Evolutionary conservation across 64 coral and sea anemone species (phyloP), one percentile per base, ranked within the genome.

Genomic region (Porites australiensis): DNA sequence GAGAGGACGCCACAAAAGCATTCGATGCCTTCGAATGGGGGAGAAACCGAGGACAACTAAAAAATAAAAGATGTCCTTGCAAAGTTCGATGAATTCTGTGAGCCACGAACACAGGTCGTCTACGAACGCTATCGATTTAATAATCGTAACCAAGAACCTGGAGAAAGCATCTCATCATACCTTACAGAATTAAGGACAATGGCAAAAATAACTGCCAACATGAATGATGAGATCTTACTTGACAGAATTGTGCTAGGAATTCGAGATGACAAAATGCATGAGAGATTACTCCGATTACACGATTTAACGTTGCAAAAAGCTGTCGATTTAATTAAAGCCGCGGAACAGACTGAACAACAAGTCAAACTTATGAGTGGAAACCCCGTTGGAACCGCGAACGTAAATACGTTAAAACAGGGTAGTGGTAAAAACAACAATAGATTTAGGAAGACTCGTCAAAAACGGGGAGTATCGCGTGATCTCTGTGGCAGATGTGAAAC

Each of bases 401-500:
- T 21, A 20, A 70, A 70, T 70, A n/a, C 66, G 21, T 70, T 70
- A 70, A 70, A 70, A 21, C 66, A 70, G 23, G 66, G 19, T 5
- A 18, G 13, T 4, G 11, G 4, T 4, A 66, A 66, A 66, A 66
- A 15, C 6, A 66, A 66, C 63, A 66, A 66, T 15, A 66, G 63
- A 66, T 20, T 15, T 68, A 21, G 21, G 78, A 47, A 47, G 50
- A 69, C 79, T 79, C 20, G 70, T 18, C 6, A 14, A 79, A 47
- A 27, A 14, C 16, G 10, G 10, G 48, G 85, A 37, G 2, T 5
- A 53, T 78, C 81, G 50, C 59, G 60, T 57, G 23, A 73, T 50
- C 69, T 72, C 49, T 92, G 90, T 65, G 57, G 80, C 43, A 92
- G 86, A 8, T 93, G 91, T 88, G 91, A 75, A 87, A 93, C 58